Evolutionary conservation across 2,113 vertebrate genomes (phyloP).

Genomic region (Corythaixoides concolor): DNA sequence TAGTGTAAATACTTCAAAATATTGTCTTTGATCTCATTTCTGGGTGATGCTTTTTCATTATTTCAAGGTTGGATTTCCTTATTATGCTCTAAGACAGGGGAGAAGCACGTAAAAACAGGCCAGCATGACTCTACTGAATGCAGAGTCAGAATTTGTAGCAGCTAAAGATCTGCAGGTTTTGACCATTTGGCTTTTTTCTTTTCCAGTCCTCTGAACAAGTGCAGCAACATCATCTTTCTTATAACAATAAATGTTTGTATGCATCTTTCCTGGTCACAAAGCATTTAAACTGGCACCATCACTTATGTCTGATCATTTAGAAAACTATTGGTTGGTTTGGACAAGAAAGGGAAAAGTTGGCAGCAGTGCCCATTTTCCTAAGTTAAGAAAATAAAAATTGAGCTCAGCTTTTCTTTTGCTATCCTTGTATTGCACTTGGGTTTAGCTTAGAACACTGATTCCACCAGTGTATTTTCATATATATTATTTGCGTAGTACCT

Average conservation of each 20-base stretch:
- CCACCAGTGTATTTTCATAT: neutral
- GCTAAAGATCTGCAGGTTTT: neutral
- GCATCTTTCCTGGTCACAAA: neutral
- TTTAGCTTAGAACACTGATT: neutral
- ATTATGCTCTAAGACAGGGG: accelerated
- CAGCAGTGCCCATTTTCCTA: neutral
- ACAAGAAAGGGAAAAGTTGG: neutral
- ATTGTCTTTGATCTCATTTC: neutral
- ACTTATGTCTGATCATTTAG: neutral
- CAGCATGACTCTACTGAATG: neutral
- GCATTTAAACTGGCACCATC: neutral
- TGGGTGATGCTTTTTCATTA: neutral
- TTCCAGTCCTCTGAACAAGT: neutral
- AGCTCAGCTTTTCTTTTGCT: neutral
- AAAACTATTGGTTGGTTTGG: neutral
- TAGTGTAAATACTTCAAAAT: neutral
- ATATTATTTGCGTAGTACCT: neutral
- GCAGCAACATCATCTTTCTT: neutral
- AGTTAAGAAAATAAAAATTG: neutral
- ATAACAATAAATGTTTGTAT: neutral
- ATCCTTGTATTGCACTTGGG: neutral
- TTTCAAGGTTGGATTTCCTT: neutral
- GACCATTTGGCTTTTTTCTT: neutral
- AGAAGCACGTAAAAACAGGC: neutral
- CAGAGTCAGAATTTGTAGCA: neutral